A percentile compares a stretch with the other conserved stretches of the same genome.
Evolutionary conservation across 2,113 vertebrate genomes (phyloP).

Genomic region (Anthoscopus minutus): DNA sequence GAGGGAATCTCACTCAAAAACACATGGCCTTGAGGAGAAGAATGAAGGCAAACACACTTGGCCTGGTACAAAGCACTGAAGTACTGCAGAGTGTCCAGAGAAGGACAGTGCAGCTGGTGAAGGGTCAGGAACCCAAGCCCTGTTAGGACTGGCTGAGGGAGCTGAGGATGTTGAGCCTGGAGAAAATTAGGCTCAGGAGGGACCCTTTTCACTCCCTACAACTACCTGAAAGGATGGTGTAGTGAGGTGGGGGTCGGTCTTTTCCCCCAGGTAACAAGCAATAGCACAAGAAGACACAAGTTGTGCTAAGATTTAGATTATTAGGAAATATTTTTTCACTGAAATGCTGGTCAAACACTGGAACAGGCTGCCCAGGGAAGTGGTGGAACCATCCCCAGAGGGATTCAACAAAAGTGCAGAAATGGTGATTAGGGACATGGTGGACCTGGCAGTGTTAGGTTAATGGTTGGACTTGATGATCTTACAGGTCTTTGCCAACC

Average conservation of each 20-base stretch:
- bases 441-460: background rate
- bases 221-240: background rate
- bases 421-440: background rate
- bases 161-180: background rate
- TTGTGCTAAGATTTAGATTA: background rate
- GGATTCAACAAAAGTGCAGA: background rate
- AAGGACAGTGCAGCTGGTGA: background rate
- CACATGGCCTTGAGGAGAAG: background rate
- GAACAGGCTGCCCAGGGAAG: background rate
- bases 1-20: background rate
- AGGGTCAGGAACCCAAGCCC: background rate
- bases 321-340: background rate
- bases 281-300: background rate
- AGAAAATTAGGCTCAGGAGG: background rate
- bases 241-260: background rate
- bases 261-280: background rate
- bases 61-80: background rate
- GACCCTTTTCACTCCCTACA: background rate
- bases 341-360: background rate
- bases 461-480: background rate
- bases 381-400: background rate
- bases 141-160: background rate
- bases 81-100: background rate
- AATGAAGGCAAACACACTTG: background rate
- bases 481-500: background rate